Base-by-base conservation (phyloP, 1,140 invertebrate genomes). In the Acyrthosiphon pisum region DNA sequence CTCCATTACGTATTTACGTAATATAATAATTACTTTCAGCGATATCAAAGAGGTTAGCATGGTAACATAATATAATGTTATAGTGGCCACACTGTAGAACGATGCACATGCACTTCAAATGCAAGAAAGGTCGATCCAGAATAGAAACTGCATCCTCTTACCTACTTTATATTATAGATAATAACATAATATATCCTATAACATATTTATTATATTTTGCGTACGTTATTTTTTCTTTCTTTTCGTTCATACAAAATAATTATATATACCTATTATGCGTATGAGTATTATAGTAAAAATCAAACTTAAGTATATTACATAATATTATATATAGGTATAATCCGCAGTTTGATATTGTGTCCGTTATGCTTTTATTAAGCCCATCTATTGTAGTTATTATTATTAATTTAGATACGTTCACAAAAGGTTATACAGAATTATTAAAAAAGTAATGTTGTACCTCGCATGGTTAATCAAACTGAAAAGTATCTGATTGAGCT, bases 381-480 rank as follows among this genome's bases (percentile, higher is more conserved):
- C 7, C 44, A 46, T 46, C 44, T 46, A 46, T 46, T 46, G 44
- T 46, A 9, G 44, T 76, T 76, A 11, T 76, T n/a, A 9, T 76
- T 56, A 56, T 56, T 68, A n/a, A n/a, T 76, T 35, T 35, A 76
- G 30, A 76, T 76, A 35, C 30, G 60, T n/a, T 76, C 60, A 76
- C n/a, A 76, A 76, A 76, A 76, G 60, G n/a, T 76, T 68, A 68
- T 68, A n/a, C n/a, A n/a, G n/a, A 76, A 76, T 76, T n/a, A 76
- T 76, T 76, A 76, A 76, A 76, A 76, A 76, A 76, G 60, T 35
- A 76, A 76, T 2, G 30, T n/a, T 76, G 60, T 76, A 18, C 14
- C 14, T 76, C 60, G 60, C 60, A 76, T 76, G 60, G 60, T 76
- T 76, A 76, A 76, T 76, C 60, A 76, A 76, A 76, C 60, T n/a